Evolutionary conservation across 2,113 vertebrate genomes (phyloP), one percentile per base, ranked within the genome.

Genomic region (Glaucomys volans): DNA sequence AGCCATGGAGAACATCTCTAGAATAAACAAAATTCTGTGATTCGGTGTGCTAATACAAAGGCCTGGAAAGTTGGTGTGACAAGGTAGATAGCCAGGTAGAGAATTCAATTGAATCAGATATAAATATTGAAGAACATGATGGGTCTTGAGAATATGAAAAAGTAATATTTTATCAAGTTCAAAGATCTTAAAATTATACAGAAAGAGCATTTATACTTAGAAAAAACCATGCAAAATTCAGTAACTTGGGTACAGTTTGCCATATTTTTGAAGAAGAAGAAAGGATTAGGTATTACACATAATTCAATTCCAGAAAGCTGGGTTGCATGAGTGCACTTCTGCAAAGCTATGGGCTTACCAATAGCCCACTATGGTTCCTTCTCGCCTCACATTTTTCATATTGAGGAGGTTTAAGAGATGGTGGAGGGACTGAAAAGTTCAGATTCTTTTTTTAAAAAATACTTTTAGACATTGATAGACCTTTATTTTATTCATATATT

Each of bases 1-100:
- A 79, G 22, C 59, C 2, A 4, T 32, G n/a, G 88, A 77, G 52
- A 89, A 79, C 24, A 88, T 11, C 42, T 71, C 52, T 22, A 88
- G 62, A 94, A 96, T 77, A 30, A 91, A 91, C 72, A 88, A 77
- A 84, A 88, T 71, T 79, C 89, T 88, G 69, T 9, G 57, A 76
- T 69, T 57, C 12, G 1, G 40, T 52, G 28, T 54, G 66, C 62
- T 95, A 52, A 79, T 17, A 50, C 13, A 86, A 42, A 84, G 87
- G 52, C 30, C 67, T 52, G 28, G n/a, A 12, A 30, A 86, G 37
- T 76, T 74, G 35, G 44, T 59, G 12, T 50, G 32, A 72, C 37
- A 72, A 85, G 37, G 13, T 50, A 77, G 66, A 52, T 4, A 92
- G 75, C 3, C 52, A 97, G 59, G 52, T 30, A 64, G 50, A 76